A percentile compares a stretch with the other conserved stretches of the same genome.
Evolutionary conservation across 2,797 vertebrate species (phyloP).

Genomic region (Epinephelus malabaricus): DNA sequence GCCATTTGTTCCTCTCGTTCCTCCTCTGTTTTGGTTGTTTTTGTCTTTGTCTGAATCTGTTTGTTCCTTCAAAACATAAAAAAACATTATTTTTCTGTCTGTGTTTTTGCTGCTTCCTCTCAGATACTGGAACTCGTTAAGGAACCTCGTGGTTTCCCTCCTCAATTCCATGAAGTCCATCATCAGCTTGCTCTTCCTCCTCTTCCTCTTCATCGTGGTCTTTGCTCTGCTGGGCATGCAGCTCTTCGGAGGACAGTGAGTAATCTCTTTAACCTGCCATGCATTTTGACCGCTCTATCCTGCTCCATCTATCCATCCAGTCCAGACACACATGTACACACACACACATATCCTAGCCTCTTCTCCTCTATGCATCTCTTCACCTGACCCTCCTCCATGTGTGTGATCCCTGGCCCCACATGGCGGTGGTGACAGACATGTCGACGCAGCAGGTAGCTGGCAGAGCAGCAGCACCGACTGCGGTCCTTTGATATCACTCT

Average conservation of each 20-base stretch:
- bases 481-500: slow-evolving; percentile 71
- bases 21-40: slow-evolving; percentile 29
- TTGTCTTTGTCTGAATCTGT: slow-evolving; percentile 1
- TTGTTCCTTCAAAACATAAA: background rate
- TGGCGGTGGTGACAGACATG: slow-evolving; percentile 58
- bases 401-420: slow-evolving; percentile 52
- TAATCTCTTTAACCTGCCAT: slow-evolving; percentile 46
- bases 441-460: slow-evolving; percentile 72
- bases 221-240: slow-evolving; percentile 99
- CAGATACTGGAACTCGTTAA: slow-evolving; percentile 97
- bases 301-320: background rate
- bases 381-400: slow-evolving; percentile 39
- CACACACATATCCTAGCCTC: slow-evolving; percentile 8
- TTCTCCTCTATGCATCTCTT: slow-evolving; percentile 11
- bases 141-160: slow-evolving; percentile 96
- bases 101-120: slow-evolving; percentile 1
- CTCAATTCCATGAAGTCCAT: slow-evolving; percentile 99
- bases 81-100: background rate
- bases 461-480: slow-evolving; percentile 57
- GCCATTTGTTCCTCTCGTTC: slow-evolving; percentile 23
- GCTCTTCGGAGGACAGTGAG: slow-evolving; percentile 98
- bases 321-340: slow-evolving; percentile 1
- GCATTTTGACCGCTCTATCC: background rate
- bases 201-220: slow-evolving; percentile 99
- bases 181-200: slow-evolving; percentile 97